Base-by-base conservation (phyloP, 2,888 invertebrate genomes). In the Meloe dianella region DNA sequence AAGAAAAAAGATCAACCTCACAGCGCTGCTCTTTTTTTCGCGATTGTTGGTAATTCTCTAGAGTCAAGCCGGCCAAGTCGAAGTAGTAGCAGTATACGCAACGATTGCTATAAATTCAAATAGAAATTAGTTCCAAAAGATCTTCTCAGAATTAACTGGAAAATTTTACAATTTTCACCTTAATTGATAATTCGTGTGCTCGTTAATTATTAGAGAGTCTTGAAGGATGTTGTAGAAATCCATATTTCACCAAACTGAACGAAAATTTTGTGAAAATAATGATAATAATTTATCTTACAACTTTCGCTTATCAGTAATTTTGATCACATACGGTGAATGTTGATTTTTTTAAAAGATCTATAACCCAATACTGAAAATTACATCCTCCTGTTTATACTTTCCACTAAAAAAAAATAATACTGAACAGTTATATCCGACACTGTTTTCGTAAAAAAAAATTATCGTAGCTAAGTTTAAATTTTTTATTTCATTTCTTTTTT, bases 251-350 rank as follows among this genome's bases (percentile, higher is more conserved):
- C n/a, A 17, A 41, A 7, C 7, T 41, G 17, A 41, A 41, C 17
- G 14, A 41, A 41, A 17, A n/a, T 38, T 14, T 32, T 35, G 35
- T 35, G 35, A 41, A 41, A 41, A 41, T n/a, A n/a, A n/a, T n/a
- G n/a, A 17, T 17, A 41, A 41, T 41, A 17, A 41, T 8, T n/a
- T n/a, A n/a, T n/a, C n/a, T n/a, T 41, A 17, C 5, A 41, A 41
- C 41, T 41, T 41, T 41, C 41, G 41, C 17, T 41, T 41, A 41
- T 41, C 41, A 17, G 41, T 17, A 41, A 41, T 41, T 41, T 41
- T 5, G 17, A 41, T 41, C 41, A n/a, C 4, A 35, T 12, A 35
- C 35, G 14, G 35, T 35, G 35, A 35, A 41, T 41, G 41, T 41
- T n/a, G n/a, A 7, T 12, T 17, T 41, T 7, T 41, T 12, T 12